Conservation (phyloP, 2,888 invertebrate species). For the Hemistola chrysoprasaria region DNA sequence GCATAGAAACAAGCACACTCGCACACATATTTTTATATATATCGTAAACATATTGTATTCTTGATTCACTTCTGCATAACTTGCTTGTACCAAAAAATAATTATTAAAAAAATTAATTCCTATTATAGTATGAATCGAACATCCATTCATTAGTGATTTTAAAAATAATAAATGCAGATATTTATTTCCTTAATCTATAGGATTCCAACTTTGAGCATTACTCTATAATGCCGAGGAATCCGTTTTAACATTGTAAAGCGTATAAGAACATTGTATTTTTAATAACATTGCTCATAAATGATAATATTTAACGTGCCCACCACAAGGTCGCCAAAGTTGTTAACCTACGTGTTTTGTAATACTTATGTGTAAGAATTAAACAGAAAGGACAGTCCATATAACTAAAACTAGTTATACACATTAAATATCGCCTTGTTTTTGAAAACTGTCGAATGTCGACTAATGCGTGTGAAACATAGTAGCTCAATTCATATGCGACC, state of each 20-base stretch:
- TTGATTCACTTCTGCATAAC: too few relatives aligned
- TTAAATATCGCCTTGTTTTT: too few relatives aligned
- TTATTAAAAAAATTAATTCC: conserved; percentile 7
- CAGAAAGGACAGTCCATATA: background rate
- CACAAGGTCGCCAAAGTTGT: conserved; percentile 4
- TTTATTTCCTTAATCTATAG: conserved; percentile 38
- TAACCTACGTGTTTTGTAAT: background rate
- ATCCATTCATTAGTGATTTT: conserved; percentile 23
- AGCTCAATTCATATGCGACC: too few relatives aligned
- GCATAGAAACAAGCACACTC: too few relatives aligned
- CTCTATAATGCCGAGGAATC: conserved; percentile 7
- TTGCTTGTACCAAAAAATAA: too few relatives aligned
- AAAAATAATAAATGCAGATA: conserved; percentile 53
- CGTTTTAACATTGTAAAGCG: conserved; percentile 13
- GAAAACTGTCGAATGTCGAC: too few relatives aligned
- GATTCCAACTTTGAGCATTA: conserved; percentile 1
- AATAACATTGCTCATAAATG: conserved; percentile 38
- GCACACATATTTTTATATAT: too few relatives aligned
- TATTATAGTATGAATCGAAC: too few relatives aligned
- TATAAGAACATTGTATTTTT: conserved; percentile 19
- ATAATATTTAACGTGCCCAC: conserved; percentile 21
- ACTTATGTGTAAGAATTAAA: background rate
- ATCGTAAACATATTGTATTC: too few relatives aligned
- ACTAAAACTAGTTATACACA: too few relatives aligned
- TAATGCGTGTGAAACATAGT: too few relatives aligned